phyloP scores from a whole-genome alignment of 1,140 invertebrate genomes.

The Frieseomelitta varia region DNA sequence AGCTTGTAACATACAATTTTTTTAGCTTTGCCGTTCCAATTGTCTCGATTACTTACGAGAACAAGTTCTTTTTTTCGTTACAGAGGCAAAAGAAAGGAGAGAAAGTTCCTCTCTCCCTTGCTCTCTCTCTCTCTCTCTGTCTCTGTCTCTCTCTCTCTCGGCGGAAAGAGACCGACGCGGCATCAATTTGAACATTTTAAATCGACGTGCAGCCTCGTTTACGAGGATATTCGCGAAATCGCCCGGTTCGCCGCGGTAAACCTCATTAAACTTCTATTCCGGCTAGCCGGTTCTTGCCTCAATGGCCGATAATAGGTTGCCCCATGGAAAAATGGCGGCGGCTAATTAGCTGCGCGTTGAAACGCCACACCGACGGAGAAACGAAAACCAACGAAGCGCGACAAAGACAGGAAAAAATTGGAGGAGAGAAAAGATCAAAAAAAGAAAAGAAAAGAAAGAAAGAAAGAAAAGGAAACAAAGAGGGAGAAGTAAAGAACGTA shows the following conservation, averaged over 20 bases:
- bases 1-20: neutral
- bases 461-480: neutral
- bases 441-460: neutral
- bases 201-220: conserved; percentile 22
- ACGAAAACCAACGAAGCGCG: neutral
- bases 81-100: no score
- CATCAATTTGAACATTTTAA: conserved; percentile 20
- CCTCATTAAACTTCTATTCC: conserved; percentile 70
- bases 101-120: no score
- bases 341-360: conserved; percentile 54
- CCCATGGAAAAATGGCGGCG: conserved; percentile 68
- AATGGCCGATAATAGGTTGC: conserved; percentile 65
- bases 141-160: neutral
- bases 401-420: neutral
- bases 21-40: neutral
- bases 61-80: neutral
- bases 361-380: conserved; percentile 14
- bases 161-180: neutral
- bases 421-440: neutral
- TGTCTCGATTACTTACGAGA: neutral
- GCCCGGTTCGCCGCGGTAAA: conserved; percentile 61
- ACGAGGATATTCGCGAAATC: conserved; percentile 59
- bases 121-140: no score
- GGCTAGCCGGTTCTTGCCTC: conserved; percentile 59
- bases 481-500: conserved; percentile 2